Conservation (phyloP, 2,113 vertebrate genomes). For the Brienomyrus brachyistius region DNA sequence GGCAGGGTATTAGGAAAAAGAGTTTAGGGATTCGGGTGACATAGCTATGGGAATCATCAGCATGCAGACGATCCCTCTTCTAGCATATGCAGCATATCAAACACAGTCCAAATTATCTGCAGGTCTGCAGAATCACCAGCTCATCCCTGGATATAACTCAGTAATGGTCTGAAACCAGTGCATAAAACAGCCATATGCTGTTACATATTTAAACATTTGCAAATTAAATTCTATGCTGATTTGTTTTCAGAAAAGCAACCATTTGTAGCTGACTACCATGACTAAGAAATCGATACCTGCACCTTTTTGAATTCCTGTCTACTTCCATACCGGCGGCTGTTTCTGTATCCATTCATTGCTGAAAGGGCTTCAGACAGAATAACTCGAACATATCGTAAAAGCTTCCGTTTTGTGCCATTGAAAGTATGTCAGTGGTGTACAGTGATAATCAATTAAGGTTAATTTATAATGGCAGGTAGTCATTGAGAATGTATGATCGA, state of each 20-base stretch:
- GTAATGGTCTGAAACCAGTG: neutral
- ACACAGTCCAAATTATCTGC: neutral
- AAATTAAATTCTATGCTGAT: neutral
- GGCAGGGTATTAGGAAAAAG: neutral
- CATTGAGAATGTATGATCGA: neutral
- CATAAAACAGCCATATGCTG: neutral
- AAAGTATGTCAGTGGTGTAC: neutral
- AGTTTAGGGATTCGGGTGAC: neutral
- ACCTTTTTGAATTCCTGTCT: neutral
- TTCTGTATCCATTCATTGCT: neutral
- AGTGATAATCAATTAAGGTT: slow-evolving; percentile 1
- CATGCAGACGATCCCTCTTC: neutral
- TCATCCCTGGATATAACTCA: neutral
- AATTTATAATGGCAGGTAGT: neutral
- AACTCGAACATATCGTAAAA: neutral
- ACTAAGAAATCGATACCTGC: neutral
- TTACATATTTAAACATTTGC: neutral
- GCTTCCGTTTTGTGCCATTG: neutral
- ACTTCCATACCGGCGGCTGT: neutral
- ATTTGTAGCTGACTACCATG: neutral
- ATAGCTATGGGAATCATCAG: neutral
- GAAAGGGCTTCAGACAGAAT: neutral
- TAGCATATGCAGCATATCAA: neutral
- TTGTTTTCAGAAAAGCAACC: neutral
- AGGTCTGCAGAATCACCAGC: neutral